These are phyloP conservation scores for Mesaphorura yosii DNA, from an alignment of 1,140 invertebrate genomes.

Conservation along the genomic window DNA sequence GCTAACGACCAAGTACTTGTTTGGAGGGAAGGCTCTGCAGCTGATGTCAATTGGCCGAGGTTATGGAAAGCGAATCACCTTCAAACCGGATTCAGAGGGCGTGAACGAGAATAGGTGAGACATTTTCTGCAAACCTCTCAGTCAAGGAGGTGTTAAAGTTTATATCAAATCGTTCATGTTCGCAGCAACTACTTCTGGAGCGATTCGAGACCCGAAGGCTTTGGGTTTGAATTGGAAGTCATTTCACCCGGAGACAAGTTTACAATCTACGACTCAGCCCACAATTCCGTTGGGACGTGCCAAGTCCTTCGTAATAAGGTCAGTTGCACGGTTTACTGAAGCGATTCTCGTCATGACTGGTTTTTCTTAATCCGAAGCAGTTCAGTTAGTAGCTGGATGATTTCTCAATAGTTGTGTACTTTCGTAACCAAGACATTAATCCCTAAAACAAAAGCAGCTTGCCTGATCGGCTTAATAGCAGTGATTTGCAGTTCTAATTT, in stretches of 20 bases:
- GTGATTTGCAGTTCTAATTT: too few relatives aligned
- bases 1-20: constrained; percentile 43
- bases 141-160: too few relatives aligned
- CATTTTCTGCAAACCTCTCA: background rate
- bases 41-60: constrained; percentile 58
- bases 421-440: too few relatives aligned
- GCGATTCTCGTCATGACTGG: too few relatives aligned
- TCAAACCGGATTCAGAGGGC: constrained; percentile 48
- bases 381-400: too few relatives aligned
- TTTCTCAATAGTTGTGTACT: too few relatives aligned
- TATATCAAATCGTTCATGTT: too few relatives aligned
- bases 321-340: constrained; percentile 32
- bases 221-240: constrained; percentile 56
- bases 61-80: constrained; percentile 60
- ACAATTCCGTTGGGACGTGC: constrained; percentile 48
- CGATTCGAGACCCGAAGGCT: constrained; percentile 60
- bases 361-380: too few relatives aligned
- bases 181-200: constrained; percentile 55
- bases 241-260: constrained; percentile 58
- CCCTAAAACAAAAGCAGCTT: too few relatives aligned
- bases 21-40: constrained; percentile 49
- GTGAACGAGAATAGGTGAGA: constrained; percentile 49
- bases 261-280: constrained; percentile 51
- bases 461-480: too few relatives aligned
- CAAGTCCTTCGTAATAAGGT: constrained; percentile 51